These are phyloP conservation scores for Heliothis subflexa DNA, from an alignment of 1,140 invertebrate species.

Conservation along the genomic window DNA sequence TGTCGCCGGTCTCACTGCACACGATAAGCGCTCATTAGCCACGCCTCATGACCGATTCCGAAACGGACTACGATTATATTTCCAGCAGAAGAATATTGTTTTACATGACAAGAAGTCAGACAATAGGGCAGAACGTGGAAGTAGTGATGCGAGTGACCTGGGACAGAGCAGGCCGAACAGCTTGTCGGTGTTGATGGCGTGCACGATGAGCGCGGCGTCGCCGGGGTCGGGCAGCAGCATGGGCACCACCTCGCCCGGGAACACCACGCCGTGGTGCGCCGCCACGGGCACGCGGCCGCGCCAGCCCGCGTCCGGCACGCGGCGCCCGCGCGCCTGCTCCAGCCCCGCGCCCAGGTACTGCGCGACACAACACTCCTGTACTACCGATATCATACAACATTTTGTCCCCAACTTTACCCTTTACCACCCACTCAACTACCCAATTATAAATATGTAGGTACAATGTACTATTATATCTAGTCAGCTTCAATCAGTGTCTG, in stretches of 20 bases:
- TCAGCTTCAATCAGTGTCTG: too few relatives aligned
- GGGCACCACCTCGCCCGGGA: constrained; percentile 83
- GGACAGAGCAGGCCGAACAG: constrained; percentile 80
- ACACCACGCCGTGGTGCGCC: constrained; percentile 75
- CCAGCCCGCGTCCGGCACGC: constrained; percentile 79
- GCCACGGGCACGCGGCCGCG: constrained; percentile 69
- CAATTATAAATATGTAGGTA: too few relatives aligned
- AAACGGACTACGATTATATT: too few relatives aligned
- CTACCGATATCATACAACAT: too few relatives aligned
- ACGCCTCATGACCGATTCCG: too few relatives aligned
- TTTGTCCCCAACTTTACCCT: too few relatives aligned
- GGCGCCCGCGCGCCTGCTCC: constrained; percentile 66
- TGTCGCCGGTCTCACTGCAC: constrained; percentile 62
- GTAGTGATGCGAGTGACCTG: constrained; percentile 64
- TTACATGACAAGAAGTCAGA: too few relatives aligned
- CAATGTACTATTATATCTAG: too few relatives aligned
- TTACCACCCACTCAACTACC: too few relatives aligned
- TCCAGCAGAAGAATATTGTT: too few relatives aligned
- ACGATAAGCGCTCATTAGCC: not conserved
- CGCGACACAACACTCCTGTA: not conserved
- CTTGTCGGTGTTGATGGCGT: constrained; percentile 66
- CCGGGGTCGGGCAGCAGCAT: constrained; percentile 68
- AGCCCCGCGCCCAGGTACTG: constrained; percentile 75
- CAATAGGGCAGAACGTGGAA: too few relatives aligned
- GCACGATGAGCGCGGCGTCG: constrained; percentile 59